Evolutionary conservation across 2,797 vertebrate species (phyloP).

Genomic region (Cichlasoma orientale): DNA sequence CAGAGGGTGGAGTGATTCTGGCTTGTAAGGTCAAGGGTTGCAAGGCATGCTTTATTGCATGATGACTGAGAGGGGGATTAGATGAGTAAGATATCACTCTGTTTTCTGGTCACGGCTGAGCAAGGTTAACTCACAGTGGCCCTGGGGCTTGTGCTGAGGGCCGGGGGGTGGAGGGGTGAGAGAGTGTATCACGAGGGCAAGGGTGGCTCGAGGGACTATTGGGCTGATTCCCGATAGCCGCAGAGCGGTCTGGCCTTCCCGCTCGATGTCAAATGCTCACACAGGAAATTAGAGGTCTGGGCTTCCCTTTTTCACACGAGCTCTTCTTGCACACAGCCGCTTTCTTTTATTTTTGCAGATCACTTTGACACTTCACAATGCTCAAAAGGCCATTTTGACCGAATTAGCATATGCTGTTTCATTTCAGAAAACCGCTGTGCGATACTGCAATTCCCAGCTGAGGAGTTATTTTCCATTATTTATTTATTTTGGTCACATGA

Average conservation of each 20-base stretch:
- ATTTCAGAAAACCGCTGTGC: slow-evolving; percentile 8
- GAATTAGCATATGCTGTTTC: slow-evolving; percentile 47
- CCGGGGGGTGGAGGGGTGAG: slow-evolving; percentile 38
- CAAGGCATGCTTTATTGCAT: slow-evolving; percentile 78
- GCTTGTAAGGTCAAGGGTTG: slow-evolving; percentile 74
- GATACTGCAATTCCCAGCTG: slow-evolving; percentile 23
- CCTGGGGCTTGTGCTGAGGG: slow-evolving; percentile 65
- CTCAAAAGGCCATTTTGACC: slow-evolving; percentile 40
- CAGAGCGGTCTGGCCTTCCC: slow-evolving; percentile 71
- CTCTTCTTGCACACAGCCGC: slow-evolving; percentile 62
- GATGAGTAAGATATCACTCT: slow-evolving; percentile 83
- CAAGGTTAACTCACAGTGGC: slow-evolving; percentile 77
- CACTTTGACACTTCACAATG: slow-evolving; percentile 49
- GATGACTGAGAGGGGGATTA: slow-evolving; percentile 79
- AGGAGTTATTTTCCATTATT: slow-evolving; percentile 29
- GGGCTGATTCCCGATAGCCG: slow-evolving; percentile 78
- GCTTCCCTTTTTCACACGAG: slow-evolving; percentile 79
- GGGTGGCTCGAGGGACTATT: slow-evolving; percentile 75
- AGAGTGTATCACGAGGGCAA: slow-evolving; percentile 73
- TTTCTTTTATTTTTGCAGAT: slow-evolving; percentile 51
- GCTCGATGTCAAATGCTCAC: slow-evolving; percentile 67
- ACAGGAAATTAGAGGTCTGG: slow-evolving; percentile 83
- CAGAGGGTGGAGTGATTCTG: slow-evolving; percentile 45
- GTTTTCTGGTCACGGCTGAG: slow-evolving; percentile 80
- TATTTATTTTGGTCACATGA: background rate